Base-by-base conservation (phyloP, 2,888 invertebrate species). In the Rhingia rostrata region DNA sequence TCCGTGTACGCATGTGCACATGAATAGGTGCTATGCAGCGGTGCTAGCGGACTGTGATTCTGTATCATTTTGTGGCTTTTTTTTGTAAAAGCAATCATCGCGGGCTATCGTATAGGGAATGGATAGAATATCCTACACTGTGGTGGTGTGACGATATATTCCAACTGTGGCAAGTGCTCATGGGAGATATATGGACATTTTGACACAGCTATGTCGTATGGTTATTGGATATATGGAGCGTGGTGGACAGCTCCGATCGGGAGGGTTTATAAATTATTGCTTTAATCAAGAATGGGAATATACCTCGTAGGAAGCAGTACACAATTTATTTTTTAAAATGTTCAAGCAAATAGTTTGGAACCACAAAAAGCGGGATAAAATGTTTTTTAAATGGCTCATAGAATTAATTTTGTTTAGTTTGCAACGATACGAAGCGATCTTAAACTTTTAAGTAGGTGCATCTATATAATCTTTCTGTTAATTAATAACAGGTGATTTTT, bases 11-110 rank as follows among this genome's bases (percentile, higher is more conserved):
- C 30, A 49, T 35, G 49, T 47, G 37, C 37, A 61, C 41, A 56
- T 43, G 30, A 35, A 30, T 22, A 41, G 37, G 47, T 70, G 60
- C 80, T 84, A 61, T 66, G 58, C 79, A 43, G 6, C n/a, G 9
- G 10, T 64, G 58, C 35, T 73, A 43, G 6, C n/a, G 9, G 10
- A 58, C 66, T 41, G 45, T 63, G 69, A 74, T 74, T 74, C 67
- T 64, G 61, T 84, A 80, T 80, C 69, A 66, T 66, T 84, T 84
- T 80, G 84, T 70, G 84, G 84, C 67, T 84, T 84, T 70, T 73
- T 84, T 84, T 70, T 35, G 49, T n/a, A n/a, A 32, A 49, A 72
- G 54, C 56, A 73, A 73, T 67, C 53, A 67, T 72, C 51, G 58
- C 51, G 43, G 54, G 32, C 14, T 45, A 47, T 72, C 22, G 22